A percentile compares a stretch with the other conserved stretches of the same genome.
phyloP scores from a whole-genome alignment of 2,113 vertebrate species.

The Merops nubicus region DNA sequence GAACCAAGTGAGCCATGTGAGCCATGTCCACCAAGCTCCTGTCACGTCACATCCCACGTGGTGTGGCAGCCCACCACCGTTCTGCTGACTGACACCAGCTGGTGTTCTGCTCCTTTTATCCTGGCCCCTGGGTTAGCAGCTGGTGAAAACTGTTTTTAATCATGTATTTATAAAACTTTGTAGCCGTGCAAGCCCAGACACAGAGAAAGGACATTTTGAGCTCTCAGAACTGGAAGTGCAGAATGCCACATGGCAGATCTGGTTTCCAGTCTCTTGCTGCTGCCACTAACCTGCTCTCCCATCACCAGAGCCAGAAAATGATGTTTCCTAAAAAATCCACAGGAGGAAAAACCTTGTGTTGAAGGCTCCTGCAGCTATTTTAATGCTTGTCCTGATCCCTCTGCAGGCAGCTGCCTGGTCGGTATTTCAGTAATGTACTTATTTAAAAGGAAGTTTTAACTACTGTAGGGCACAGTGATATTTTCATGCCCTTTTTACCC shows the following conservation, averaged over 20 bases:
- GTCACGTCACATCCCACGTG: accelerated
- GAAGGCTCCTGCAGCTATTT: background rate
- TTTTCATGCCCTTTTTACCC: conserved; percentile 17
- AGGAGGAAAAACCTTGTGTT: background rate
- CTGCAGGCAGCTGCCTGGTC: background rate
- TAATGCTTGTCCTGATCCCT: background rate
- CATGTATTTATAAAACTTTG: conserved; percentile 47
- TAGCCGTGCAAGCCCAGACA: background rate
- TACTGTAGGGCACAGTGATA: background rate
- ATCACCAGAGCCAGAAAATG: background rate
- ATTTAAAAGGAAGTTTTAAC: conserved; percentile 13
- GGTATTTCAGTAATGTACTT: conserved; percentile 19
- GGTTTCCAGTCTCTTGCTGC: background rate
- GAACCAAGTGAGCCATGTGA: background rate
- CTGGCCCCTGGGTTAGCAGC: conserved; percentile 2
- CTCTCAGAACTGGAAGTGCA: background rate
- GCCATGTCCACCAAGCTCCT: background rate
- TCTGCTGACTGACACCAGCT: conserved; percentile 57
- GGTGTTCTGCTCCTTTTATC: conserved; percentile 51
- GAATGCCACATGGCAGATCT: background rate
- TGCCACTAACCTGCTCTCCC: background rate
- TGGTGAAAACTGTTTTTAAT: conserved; percentile 40
- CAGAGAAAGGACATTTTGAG: background rate
- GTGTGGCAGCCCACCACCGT: accelerated
- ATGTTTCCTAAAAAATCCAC: background rate